Conservation (phyloP, 1,140 invertebrate species). For the Zaprionus davidi region DNA sequence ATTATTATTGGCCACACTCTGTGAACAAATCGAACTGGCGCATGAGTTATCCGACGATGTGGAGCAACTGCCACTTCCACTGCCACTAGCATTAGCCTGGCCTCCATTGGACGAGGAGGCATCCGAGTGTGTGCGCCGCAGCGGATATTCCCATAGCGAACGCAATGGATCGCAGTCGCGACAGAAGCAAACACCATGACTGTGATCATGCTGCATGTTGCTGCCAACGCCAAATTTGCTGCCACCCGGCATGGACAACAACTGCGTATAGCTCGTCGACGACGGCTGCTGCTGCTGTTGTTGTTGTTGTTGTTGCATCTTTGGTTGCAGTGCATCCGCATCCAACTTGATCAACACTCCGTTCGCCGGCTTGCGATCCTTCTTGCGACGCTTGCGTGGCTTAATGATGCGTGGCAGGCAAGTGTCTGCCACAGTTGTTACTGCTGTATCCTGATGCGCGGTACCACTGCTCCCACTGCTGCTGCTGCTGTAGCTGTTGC, state of each 20-base stretch:
- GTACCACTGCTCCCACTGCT: slow-evolving; percentile 1
- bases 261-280: slow-evolving; percentile 22
- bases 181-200: slow-evolving; percentile 88
- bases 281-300: slow-evolving; percentile 20
- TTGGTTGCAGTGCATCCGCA: slow-evolving; percentile 51
- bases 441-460: slow-evolving; percentile 28
- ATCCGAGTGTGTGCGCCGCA: slow-evolving; percentile 77
- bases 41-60: slow-evolving; percentile 70
- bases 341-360: slow-evolving; percentile 75
- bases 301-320: slow-evolving; percentile 36
- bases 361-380: slow-evolving; percentile 88
- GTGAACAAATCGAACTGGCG: slow-evolving; percentile 68
- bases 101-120: slow-evolving; percentile 67
- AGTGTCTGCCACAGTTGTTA: slow-evolving; percentile 87
- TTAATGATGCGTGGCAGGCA: slow-evolving; percentile 94
- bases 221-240: slow-evolving; percentile 15
- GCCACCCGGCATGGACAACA: slow-evolving; percentile 8
- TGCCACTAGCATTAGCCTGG: background rate
- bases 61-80: slow-evolving; percentile 46
- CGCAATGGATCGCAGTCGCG: slow-evolving; percentile 91
- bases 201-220: slow-evolving; percentile 65
- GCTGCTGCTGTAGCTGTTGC: slow-evolving; percentile 2
- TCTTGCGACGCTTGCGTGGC: slow-evolving; percentile 94
- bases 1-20: slow-evolving; percentile 29
- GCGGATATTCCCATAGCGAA: slow-evolving; percentile 88